Evolutionary conservation across 2,797 vertebrate genomes (phyloP).

Genomic region (Callimico goeldii): DNA sequence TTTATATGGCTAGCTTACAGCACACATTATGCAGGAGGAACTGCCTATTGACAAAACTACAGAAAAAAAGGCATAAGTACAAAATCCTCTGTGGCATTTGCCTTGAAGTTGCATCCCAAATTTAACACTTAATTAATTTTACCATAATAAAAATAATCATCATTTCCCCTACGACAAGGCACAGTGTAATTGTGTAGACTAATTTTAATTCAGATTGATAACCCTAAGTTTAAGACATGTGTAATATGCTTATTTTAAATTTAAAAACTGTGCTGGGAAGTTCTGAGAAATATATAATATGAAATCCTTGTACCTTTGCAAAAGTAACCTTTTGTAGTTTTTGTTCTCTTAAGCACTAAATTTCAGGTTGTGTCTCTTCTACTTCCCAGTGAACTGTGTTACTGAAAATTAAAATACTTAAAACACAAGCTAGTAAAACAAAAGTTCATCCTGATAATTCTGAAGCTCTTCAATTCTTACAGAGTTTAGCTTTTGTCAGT

Average conservation of each 20-base stretch:
- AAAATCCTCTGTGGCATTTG: conserved; percentile 36
- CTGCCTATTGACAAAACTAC: conserved; percentile 45
- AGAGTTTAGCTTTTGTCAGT: not conserved
- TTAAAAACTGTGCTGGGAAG: not conserved
- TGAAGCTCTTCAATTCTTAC: not conserved
- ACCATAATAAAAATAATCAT: conserved; percentile 18
- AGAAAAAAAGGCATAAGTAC: not conserved
- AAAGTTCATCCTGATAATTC: not conserved
- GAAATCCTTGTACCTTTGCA: not conserved
- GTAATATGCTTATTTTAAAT: conserved; percentile 25
- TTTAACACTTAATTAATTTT: conserved; percentile 43
- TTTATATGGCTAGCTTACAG: conserved; percentile 25
- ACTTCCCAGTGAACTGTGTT: not conserved
- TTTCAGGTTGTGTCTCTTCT: not conserved
- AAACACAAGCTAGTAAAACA: not conserved
- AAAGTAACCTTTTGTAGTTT: not conserved
- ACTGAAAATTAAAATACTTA: conserved; percentile 14
- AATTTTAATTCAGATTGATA: conserved; percentile 27
- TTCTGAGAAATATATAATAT: not conserved
- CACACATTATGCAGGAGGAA: conserved; percentile 33
- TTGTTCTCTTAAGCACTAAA: not conserved
- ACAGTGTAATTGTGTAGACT: not conserved
- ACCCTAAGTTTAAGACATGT: conserved; percentile 31
- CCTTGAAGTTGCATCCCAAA: not conserved
- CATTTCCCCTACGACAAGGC: not conserved